These are phyloP conservation scores for Drosophila quadrilineata DNA, from an alignment of 1,140 invertebrate species.

Conservation along the genomic window DNA sequence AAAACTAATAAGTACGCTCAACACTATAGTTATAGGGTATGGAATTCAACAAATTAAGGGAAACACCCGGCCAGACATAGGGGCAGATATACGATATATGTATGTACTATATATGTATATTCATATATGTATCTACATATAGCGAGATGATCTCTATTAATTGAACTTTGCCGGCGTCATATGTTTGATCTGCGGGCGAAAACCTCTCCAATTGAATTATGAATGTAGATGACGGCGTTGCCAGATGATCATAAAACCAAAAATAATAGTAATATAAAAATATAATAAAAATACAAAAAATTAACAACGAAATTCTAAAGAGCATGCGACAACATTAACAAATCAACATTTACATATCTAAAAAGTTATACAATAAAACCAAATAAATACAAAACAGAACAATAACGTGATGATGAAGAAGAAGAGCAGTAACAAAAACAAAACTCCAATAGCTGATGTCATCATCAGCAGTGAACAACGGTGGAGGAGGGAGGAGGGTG, in stretches of 20 bases:
- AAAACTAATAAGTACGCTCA: neutral
- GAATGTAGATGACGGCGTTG: constrained; percentile 14
- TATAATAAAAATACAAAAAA: no score
- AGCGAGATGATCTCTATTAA: constrained; percentile 12
- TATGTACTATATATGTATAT: no score
- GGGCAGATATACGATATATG: no score
- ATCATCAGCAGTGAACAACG: constrained; percentile 3
- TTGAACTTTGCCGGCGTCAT: constrained; percentile 6
- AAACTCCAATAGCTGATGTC: constrained; percentile 33
- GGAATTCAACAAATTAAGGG: neutral
- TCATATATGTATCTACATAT: no score
- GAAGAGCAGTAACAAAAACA: neutral
- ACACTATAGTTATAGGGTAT: neutral
- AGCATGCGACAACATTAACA: neutral
- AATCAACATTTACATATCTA: constrained; percentile 14
- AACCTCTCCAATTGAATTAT: constrained; percentile 18
- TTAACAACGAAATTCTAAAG: neutral
- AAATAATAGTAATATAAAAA: no score
- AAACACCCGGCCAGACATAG: neutral
- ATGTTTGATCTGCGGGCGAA: constrained; percentile 20
- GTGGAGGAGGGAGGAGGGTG: neutral
- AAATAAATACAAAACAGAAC: neutral
- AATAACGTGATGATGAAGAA: constrained; percentile 6
- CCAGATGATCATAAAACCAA: no score
- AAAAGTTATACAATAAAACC: neutral